Conservation (phyloP, 30 jellyfish, hydroid and myxozoan genomes). For the Pelagia noctiluca region DNA sequence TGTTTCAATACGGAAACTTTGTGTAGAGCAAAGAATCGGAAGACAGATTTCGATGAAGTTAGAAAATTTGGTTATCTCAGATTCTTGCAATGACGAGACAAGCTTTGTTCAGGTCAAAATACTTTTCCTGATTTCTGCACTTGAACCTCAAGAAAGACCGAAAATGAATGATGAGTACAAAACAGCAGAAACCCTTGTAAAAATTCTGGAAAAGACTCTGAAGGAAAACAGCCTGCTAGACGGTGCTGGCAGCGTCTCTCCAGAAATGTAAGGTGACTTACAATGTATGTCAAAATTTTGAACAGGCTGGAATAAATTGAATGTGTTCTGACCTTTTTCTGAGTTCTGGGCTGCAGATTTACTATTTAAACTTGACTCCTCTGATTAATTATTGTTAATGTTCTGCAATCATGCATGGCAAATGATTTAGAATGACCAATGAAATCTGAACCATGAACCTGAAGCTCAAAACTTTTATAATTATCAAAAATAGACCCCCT, state of each 20-base stretch:
- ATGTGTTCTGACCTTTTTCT: no score
- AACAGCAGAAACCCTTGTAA: slow-evolving; percentile 10
- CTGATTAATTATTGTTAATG: no score
- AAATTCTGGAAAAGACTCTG: slow-evolving; percentile 1
- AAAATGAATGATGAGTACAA: slow-evolving; percentile 47
- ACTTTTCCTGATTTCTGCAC: slow-evolving; percentile 85
- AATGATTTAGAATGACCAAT: no score
- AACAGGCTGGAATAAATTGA: no score
- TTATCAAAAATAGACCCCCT: no score
- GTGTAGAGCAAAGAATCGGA: slow-evolving; percentile 17
- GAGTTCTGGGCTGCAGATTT: no score
- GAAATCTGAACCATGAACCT: no score
- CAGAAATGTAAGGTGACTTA: background rate
- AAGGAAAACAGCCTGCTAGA: background rate
- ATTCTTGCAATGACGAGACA: background rate
- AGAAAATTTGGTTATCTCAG: background rate
- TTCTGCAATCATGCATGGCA: no score
- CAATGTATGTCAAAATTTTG: background rate
- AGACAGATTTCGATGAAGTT: slow-evolving; percentile 23
- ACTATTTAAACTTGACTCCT: no score
- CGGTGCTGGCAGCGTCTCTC: background rate
- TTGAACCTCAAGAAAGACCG: slow-evolving; percentile 62
- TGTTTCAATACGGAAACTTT: slow-evolving; percentile 28
- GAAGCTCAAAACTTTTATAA: no score
- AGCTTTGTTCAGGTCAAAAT: slow-evolving; percentile 40